Evolutionary conservation across 2,797 vertebrate genomes (phyloP).

Genomic region (Crenichthys baileyi): DNA sequence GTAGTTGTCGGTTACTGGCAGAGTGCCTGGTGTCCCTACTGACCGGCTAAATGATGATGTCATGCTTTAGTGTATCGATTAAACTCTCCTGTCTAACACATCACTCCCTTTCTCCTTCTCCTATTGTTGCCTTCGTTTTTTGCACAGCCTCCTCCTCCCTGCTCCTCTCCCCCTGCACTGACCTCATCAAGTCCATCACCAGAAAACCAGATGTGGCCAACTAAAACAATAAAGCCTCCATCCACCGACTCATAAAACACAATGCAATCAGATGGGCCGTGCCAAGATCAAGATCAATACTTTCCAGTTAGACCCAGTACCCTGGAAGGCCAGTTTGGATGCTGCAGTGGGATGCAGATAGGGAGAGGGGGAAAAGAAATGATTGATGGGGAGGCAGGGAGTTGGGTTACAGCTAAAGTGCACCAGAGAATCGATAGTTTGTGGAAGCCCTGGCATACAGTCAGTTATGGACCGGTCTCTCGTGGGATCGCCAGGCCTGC

Average conservation of each 20-base stretch:
- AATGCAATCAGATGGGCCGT: conserved; percentile 69
- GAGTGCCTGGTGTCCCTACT: conserved; percentile 64
- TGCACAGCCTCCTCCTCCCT: not conserved
- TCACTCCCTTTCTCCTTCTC: conserved; percentile 48
- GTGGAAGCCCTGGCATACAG: conserved; percentile 56
- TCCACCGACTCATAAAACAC: conserved; percentile 73
- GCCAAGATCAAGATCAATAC: conserved; percentile 74
- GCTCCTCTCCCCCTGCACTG: conserved; percentile 25
- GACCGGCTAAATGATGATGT: conserved; percentile 73
- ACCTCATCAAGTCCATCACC: conserved; percentile 73
- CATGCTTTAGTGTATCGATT: conserved; percentile 74
- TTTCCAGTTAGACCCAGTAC: conserved; percentile 68
- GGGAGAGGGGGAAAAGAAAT: conserved; percentile 35
- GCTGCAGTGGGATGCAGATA: conserved; percentile 53
- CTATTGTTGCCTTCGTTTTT: conserved; percentile 39
- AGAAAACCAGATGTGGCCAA: conserved; percentile 72
- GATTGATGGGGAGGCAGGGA: conserved; percentile 57
- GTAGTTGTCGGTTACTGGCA: conserved; percentile 72
- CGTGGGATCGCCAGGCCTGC: conserved; percentile 37
- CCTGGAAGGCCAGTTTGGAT: conserved; percentile 58
- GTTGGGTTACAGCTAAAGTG: conserved; percentile 80
- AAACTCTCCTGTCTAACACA: conserved; percentile 55
- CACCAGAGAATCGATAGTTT: conserved; percentile 72
- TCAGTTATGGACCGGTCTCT: conserved; percentile 55
- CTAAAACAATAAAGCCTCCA: conserved; percentile 76